Percentiles rank a stretch among this genome's conserved stretches.
phyloP scores from a whole-genome alignment of 2,797 vertebrate species.

The Dipus sagitta region DNA sequence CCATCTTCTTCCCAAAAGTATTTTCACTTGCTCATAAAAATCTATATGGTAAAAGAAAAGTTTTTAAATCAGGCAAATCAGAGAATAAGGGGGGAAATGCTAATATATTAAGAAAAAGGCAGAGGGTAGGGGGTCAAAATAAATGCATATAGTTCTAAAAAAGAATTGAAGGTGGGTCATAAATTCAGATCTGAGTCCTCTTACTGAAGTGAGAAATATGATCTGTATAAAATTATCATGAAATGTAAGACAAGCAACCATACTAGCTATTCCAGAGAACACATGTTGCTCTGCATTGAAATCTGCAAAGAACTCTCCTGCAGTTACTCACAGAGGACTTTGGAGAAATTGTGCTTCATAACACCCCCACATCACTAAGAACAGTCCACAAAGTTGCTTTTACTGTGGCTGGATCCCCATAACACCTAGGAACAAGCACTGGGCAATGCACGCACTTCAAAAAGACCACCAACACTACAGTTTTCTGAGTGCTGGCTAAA shows the following conservation, averaged over 20 bases:
- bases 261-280: not conserved
- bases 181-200: constrained; percentile 6
- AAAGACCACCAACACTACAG: constrained; percentile 40
- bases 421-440: not conserved
- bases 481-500: constrained; percentile 29
- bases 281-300: not conserved
- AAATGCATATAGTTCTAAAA: constrained; percentile 22
- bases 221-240: constrained; percentile 46
- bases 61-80: constrained; percentile 43
- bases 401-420: not conserved
- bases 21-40: constrained; percentile 61
- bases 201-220: constrained; percentile 43
- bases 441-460: not conserved
- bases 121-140: not conserved
- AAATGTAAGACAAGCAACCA: not conserved
- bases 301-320: not conserved
- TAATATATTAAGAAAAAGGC: not conserved
- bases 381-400: not conserved
- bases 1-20: constrained; percentile 33
- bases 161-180: not conserved
- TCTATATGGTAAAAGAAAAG: constrained; percentile 35
- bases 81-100: constrained; percentile 21
- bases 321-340: not conserved
- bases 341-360: not conserved
- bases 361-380: not conserved